A percentile compares a stretch with the other conserved stretches of the same genome.
These are phyloP conservation scores for Acronicta leporina DNA, from an alignment of 2,888 invertebrate species.

Conservation along the genomic window DNA sequence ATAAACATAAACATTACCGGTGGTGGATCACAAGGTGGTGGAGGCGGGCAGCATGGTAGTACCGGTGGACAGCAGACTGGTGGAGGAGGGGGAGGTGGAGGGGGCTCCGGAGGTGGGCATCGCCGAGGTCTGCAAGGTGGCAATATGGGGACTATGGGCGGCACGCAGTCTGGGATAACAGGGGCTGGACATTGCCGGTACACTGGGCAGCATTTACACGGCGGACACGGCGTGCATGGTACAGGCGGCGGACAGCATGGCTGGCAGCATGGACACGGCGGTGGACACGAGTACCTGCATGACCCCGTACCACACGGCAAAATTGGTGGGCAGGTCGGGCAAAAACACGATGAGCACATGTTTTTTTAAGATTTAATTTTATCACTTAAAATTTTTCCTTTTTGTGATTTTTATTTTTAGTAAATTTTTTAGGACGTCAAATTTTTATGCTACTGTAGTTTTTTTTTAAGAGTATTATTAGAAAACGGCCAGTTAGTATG, in stretches of 20 bases:
- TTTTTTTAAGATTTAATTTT: conserved; percentile 20
- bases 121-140: conserved; percentile 80
- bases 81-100: conserved; percentile 70
- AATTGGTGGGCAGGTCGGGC: conserved; percentile 80
- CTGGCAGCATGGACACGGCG: conserved; percentile 76
- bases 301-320: conserved; percentile 78
- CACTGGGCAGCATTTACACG: conserved; percentile 75
- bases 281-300: conserved; percentile 74
- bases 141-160: conserved; percentile 80
- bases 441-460: conserved; percentile 5
- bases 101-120: conserved; percentile 70
- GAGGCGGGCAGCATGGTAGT: conserved; percentile 82
- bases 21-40: conserved; percentile 80
- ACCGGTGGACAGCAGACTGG: conserved; percentile 82
- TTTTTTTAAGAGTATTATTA: conserved; percentile 8
- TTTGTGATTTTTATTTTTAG: conserved; percentile 40
- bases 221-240: conserved; percentile 82
- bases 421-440: conserved; percentile 29
- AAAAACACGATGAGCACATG: conserved; percentile 74
- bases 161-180: conserved; percentile 76
- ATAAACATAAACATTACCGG: conserved; percentile 65
- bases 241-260: conserved; percentile 79
- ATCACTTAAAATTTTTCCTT: conserved; percentile 53
- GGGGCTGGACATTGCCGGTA: conserved; percentile 81
- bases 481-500: background rate